phyloP scores from a whole-genome alignment of 2,797 vertebrate genomes.

The Trichosurus vulpecula region DNA sequence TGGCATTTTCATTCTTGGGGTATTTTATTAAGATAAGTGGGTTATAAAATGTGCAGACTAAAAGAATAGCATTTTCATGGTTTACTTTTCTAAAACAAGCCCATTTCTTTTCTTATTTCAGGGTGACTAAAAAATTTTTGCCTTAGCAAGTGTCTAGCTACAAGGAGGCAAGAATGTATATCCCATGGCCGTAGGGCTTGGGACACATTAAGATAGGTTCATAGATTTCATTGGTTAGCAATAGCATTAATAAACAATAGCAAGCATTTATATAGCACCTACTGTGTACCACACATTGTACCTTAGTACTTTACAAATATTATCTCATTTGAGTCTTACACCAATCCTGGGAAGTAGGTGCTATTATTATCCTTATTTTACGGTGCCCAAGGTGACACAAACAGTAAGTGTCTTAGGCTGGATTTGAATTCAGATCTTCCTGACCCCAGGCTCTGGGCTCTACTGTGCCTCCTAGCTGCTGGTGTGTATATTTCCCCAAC shows the following conservation, averaged over 20 bases:
- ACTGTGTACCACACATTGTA: neutral
- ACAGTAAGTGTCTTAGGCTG: neutral
- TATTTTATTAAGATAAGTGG: constrained; percentile 3
- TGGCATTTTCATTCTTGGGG: neutral
- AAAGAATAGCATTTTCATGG: neutral
- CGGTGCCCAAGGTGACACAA: neutral
- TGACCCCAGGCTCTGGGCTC: neutral
- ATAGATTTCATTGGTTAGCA: neutral
- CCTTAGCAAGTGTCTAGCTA: neutral
- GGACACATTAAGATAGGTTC: neutral
- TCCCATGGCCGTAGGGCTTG: neutral
- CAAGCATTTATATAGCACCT: neutral
- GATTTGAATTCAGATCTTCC: neutral
- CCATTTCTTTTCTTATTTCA: neutral
- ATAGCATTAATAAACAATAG: neutral
- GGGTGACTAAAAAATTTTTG: neutral
- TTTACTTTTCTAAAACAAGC: neutral
- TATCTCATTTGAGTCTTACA: neutral
- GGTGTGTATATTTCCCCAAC: neutral
- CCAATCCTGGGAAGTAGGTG: neutral
- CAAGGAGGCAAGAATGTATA: neutral
- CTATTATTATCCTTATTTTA: neutral
- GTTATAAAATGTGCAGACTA: neutral
- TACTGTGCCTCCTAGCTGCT: neutral
- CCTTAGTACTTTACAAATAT: neutral